Conservation (phyloP, 2,797 vertebrate species). For the Parauchenoglanis punctatus region DNA sequence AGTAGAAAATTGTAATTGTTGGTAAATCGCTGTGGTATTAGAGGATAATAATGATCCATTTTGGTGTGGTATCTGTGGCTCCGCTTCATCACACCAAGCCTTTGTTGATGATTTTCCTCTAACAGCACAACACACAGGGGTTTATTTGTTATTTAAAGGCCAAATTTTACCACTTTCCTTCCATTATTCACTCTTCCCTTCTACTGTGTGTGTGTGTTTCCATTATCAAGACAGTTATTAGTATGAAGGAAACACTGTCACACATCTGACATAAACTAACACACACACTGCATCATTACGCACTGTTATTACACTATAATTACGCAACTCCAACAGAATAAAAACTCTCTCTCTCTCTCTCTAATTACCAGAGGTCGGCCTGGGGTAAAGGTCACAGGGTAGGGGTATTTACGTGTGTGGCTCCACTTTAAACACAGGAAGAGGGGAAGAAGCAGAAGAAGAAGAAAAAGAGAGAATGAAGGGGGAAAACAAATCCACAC, state of each 20-base stretch:
- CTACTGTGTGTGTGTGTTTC: no score
- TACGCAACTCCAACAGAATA: background rate
- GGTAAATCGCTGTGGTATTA: no score
- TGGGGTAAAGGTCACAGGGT: background rate
- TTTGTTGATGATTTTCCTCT: no score
- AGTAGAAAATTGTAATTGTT: no score
- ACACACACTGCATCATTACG: background rate
- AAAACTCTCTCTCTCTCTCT: background rate
- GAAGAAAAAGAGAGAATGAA: slow-evolving; percentile 28
- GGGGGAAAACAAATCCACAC: slow-evolving; percentile 42
- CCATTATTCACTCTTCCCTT: no score
- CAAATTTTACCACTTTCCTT: no score
- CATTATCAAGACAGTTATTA: no score
- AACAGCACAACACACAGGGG: no score
- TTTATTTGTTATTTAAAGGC: no score
- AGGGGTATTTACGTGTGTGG: slow-evolving; percentile 34
- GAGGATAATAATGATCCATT: no score
- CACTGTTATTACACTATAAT: background rate
- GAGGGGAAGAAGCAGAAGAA: slow-evolving; percentile 36
- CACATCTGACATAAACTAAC: background rate
- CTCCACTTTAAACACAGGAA: slow-evolving; percentile 28
- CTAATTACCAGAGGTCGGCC: slow-evolving; percentile 57
- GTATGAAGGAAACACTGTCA: background rate
- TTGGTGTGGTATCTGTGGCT: no score
- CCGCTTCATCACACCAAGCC: no score